These are phyloP conservation scores for Thecocarcelia acutangulata DNA, from an alignment of 2,888 invertebrate genomes.

Conservation along the genomic window DNA sequence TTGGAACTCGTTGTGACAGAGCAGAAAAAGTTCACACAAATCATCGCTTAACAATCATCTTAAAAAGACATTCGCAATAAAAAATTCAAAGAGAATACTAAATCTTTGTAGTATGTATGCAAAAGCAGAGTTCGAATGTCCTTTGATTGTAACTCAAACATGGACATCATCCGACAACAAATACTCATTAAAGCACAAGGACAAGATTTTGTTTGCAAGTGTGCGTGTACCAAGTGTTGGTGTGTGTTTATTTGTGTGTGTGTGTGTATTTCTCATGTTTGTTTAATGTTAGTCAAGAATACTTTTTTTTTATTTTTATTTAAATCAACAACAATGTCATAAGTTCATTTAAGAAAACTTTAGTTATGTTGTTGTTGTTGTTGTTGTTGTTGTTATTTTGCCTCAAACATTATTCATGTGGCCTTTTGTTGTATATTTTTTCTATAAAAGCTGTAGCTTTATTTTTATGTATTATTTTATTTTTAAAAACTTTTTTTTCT, in stretches of 20 bases:
- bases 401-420: constrained; percentile 37
- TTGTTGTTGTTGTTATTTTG: constrained; percentile 1
- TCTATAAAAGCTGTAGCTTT: constrained; percentile 7
- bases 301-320: neutral
- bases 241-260: neutral
- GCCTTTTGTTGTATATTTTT: constrained; percentile 30
- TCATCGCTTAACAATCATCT: neutral
- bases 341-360: constrained; percentile 58
- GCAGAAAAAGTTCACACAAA: constrained; percentile 4
- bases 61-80: constrained; percentile 10
- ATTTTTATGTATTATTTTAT: constrained; percentile 6
- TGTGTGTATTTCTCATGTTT: neutral
- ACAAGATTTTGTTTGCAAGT: neutral
- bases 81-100: neutral
- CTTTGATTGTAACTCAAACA: constrained; percentile 18
- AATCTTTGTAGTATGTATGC: neutral
- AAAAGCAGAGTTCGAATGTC: constrained; percentile 18
- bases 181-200: constrained; percentile 39
- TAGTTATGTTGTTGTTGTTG: too few species aligned
- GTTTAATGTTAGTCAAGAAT: constrained; percentile 10
- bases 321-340: constrained; percentile 45
- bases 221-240: neutral
- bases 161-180: neutral
- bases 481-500: constrained; percentile 22
- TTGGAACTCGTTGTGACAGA: constrained; percentile 32